Base-by-base conservation (phyloP, 2,888 invertebrate species). In the Ecdyonurus torrentis region DNA sequence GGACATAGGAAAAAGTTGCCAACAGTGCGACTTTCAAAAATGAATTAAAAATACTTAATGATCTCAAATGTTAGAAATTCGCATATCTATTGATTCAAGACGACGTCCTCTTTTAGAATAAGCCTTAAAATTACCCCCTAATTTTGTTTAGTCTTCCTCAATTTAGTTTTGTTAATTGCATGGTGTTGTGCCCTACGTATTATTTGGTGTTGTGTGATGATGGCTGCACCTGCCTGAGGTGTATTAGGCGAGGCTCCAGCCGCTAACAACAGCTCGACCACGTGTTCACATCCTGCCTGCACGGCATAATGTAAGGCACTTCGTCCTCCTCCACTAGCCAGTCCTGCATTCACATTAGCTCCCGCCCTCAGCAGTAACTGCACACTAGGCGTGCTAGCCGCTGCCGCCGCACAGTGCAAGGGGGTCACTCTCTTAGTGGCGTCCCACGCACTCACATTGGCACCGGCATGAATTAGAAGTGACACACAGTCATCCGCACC, bases 291-390 rank as follows among this genome's bases (percentile, higher is more conserved):
- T 70, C 86, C 82, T 70, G 86, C 88, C 67, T 88, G 81, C 61
- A 91, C 89, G 1, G 93, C 93, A 72, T 87, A 90, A 72, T 91
- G 90, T 65, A 94, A 75, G 0, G 93, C 87, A 53, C 89, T 89
- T 66, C 83, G 82, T 63, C 70, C 66, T 59, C 72, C 72, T 7
- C 60, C 22, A 10, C 82, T 82, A 62, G 72, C 68, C 23, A 80
- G 69, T 18, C 89, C 89, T 5, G 87, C 86, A 70, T 89, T 85
- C n/a, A 89, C 83, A 69, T 88, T 84, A n/a, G 90, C 90, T 1
- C 87, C 87, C 64, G 83, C 79, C 65, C 81, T 79, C 64, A 91
- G 75, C 66, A 93, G 73, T 68, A 83, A 74, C 74, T 83, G 77
- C 50, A 86, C 77, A 68, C 83, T 82, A 23, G 75, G 71, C n/a